Percentiles rank a stretch among this genome's conserved stretches.
phyloP scores from a whole-genome alignment of 2,888 invertebrate species.

The Tridacna crocea region DNA sequence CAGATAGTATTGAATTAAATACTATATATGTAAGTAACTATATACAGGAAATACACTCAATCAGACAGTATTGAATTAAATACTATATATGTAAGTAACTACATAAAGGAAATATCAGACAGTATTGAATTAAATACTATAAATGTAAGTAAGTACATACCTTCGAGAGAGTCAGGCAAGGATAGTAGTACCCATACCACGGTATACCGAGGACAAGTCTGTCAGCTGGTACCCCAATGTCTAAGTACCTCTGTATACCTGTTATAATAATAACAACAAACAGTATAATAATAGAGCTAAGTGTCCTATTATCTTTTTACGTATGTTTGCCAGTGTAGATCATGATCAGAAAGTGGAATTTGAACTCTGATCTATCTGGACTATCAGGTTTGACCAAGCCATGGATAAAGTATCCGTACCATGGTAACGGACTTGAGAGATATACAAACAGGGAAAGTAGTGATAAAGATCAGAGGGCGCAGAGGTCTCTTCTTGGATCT shows the following conservation, averaged over 20 bases:
- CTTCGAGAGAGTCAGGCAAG: conserved; percentile 70
- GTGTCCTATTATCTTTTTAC: too few species aligned
- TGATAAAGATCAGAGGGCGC: too few species aligned
- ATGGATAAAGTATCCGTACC: background rate
- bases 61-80: too few species aligned
- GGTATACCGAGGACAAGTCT: conserved; percentile 84
- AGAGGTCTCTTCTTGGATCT: too few species aligned
- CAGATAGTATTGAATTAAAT: too few species aligned
- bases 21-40: background rate
- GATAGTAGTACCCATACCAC: conserved; percentile 84
- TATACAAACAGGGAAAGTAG: too few species aligned
- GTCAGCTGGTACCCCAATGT: conserved; percentile 74
- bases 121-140: background rate
- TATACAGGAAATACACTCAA: too few species aligned
- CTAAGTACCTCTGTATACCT: conserved; percentile 80
- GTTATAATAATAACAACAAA: conserved; percentile 27
- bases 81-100: background rate
- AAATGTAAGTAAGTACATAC: conserved; percentile 34
- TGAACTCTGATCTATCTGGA: background rate
- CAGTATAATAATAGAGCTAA: too few species aligned
- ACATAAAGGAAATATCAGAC: conserved; percentile 22
- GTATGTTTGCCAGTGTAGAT: background rate
- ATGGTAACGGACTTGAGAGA: background rate
- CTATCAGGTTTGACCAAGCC: background rate
- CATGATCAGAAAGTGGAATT: background rate